Conservation (phyloP, 2,113 vertebrate genomes). For the Burhinus oedicnemus region DNA sequence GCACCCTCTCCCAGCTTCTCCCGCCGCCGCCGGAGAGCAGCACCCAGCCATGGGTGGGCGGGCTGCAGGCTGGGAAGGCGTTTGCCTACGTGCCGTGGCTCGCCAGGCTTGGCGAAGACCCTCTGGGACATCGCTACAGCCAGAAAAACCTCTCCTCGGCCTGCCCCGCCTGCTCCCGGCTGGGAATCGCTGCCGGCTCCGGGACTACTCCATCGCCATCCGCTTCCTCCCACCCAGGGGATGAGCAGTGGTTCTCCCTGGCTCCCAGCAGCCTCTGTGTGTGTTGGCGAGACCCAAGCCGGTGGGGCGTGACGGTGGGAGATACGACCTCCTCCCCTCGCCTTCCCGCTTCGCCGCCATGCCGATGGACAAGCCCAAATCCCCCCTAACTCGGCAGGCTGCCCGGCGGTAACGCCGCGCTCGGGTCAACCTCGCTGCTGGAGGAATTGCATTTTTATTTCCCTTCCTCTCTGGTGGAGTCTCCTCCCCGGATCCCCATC, state of each 20-base stretch:
- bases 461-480: slow-evolving; percentile 44
- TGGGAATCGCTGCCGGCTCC: not conserved
- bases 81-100: not conserved
- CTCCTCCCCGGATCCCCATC: slow-evolving; percentile 62
- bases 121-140: not conserved
- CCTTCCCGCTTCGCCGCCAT: not conserved
- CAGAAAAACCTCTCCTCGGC: not conserved
- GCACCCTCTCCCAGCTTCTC: not conserved
- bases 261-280: not conserved
- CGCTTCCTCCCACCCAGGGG: not conserved
- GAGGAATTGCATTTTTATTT: slow-evolving; percentile 28
- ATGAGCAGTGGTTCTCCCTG: not conserved
- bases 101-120: not conserved
- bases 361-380: rapidly evolving
- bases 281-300: not conserved
- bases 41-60: not conserved
- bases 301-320: not conserved
- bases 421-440: not conserved
- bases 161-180: not conserved
- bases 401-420: not conserved
- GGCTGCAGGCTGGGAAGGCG: not conserved
- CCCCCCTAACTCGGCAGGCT: not conserved
- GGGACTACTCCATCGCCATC: not conserved
- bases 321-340: not conserved
- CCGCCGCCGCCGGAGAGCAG: not conserved